A percentile compares a stretch with the other conserved stretches of the same genome.
Evolutionary conservation across 2,113 vertebrate species (phyloP).

Genomic region (Hemiscyllium ocellatum): DNA sequence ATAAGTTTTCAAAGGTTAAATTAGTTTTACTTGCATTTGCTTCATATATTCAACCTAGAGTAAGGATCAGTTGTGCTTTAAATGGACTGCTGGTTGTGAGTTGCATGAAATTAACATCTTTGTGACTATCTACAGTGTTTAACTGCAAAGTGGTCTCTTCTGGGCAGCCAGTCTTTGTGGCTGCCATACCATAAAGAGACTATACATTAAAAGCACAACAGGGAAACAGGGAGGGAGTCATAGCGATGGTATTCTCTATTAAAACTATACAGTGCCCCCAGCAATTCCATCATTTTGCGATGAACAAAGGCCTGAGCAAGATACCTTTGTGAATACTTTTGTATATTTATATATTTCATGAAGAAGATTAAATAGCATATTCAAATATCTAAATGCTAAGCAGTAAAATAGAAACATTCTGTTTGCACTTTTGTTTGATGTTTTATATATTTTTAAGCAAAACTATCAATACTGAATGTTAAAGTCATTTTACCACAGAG

Average conservation of each 20-base stretch:
- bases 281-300: background rate
- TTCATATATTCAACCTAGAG: conserved; percentile 54
- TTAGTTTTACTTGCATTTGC: conserved; percentile 67
- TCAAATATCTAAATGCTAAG: background rate
- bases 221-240: background rate
- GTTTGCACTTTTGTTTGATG: background rate
- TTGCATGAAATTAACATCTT: conserved; percentile 49
- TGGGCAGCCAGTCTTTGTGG: conserved; percentile 19
- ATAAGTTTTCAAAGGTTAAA: conserved; percentile 69
- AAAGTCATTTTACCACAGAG: background rate
- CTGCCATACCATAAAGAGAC: conserved; percentile 22
- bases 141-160: conserved; percentile 34
- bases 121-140: conserved; percentile 25
- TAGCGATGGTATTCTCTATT: background rate
- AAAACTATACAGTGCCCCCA: background rate
- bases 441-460: background rate
- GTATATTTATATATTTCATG: background rate
- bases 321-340: conserved; percentile 10
- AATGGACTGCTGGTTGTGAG: conserved; percentile 56
- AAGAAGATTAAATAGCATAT: background rate
- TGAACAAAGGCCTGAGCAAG: background rate
- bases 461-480: background rate
- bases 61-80: conserved; percentile 61
- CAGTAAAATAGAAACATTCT: background rate
- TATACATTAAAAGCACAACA: conserved; percentile 25